These are phyloP conservation scores for Laothoe populi DNA, from an alignment of 2,888 invertebrate genomes.

Conservation along the genomic window DNA sequence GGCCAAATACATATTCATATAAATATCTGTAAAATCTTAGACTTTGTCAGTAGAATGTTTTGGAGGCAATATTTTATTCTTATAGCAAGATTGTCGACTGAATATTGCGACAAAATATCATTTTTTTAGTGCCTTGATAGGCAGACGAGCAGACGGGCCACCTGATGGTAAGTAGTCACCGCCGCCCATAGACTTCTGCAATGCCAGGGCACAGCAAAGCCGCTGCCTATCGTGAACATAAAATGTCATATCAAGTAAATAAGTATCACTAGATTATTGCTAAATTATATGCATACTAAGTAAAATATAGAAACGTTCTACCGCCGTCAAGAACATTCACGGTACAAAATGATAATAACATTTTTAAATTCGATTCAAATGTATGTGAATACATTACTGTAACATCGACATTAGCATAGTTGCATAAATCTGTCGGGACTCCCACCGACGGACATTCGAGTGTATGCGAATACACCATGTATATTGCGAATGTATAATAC, in stretches of 20 bases:
- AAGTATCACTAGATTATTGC: too few species aligned
- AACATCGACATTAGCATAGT: constrained; percentile 51
- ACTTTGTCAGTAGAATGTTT: neutral
- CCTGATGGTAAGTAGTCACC: too few species aligned
- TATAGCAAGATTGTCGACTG: too few species aligned
- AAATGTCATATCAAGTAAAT: too few species aligned
- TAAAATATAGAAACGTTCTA: too few species aligned
- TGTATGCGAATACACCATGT: constrained; percentile 38
- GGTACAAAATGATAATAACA: constrained; percentile 28
- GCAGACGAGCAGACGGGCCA: too few species aligned
- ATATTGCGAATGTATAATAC: constrained; percentile 68
- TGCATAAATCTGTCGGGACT: constrained; percentile 52
- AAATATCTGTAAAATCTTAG: neutral
- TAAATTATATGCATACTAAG: too few species aligned
- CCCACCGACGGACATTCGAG: constrained; percentile 45
- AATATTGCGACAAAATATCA: too few species aligned
- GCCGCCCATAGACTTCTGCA: too few species aligned
- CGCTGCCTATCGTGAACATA: too few species aligned
- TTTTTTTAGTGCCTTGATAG: too few species aligned
- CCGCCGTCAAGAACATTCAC: constrained; percentile 45
- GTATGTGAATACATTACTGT: constrained; percentile 52
- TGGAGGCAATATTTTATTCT: neutral
- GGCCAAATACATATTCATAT: neutral
- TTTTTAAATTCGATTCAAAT: constrained; percentile 40
- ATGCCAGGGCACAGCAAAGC: too few species aligned